Conservation (phyloP, 2,888 invertebrate genomes). For the Hirtodrosophila confusa region DNA sequence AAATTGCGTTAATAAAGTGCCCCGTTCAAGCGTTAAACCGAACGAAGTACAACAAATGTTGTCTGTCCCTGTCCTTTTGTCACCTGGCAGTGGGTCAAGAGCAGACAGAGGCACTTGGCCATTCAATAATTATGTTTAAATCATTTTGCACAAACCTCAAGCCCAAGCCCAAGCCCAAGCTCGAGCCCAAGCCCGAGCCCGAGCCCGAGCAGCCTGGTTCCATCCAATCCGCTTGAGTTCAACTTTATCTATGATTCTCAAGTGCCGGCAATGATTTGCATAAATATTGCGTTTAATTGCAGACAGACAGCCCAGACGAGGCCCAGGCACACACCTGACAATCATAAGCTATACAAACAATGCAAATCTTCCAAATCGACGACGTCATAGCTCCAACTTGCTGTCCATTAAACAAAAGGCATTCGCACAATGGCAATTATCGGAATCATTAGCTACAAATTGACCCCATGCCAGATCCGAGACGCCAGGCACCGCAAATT, state of each 20-base stretch:
- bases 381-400: conserved; percentile 33
- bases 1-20: conserved; percentile 55
- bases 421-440: conserved; percentile 77
- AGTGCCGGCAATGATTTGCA: conserved; percentile 69
- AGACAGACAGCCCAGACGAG: conserved; percentile 20
- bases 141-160: conserved; percentile 36
- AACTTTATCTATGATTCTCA: conserved; percentile 27
- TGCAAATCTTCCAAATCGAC: conserved; percentile 23
- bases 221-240: conserved; percentile 2
- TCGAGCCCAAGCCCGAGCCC: conserved; percentile 21
- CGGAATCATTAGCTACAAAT: conserved; percentile 68
- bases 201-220: conserved; percentile 28
- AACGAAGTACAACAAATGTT: background rate
- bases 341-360: conserved; percentile 60
- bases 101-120: conserved; percentile 46
- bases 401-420: conserved; percentile 47
- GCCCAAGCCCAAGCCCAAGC: conserved; percentile 19
- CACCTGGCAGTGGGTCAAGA: conserved; percentile 73
- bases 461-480: conserved; percentile 41
- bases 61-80: conserved; percentile 46
- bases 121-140: conserved; percentile 50
- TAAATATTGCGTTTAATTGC: conserved; percentile 71
- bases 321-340: conserved; percentile 52
- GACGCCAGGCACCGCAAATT: conserved; percentile 27
- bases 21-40: conserved; percentile 37